These are phyloP conservation scores for Bombus fervidus DNA, from an alignment of 1,140 invertebrate species.

Conservation along the genomic window DNA sequence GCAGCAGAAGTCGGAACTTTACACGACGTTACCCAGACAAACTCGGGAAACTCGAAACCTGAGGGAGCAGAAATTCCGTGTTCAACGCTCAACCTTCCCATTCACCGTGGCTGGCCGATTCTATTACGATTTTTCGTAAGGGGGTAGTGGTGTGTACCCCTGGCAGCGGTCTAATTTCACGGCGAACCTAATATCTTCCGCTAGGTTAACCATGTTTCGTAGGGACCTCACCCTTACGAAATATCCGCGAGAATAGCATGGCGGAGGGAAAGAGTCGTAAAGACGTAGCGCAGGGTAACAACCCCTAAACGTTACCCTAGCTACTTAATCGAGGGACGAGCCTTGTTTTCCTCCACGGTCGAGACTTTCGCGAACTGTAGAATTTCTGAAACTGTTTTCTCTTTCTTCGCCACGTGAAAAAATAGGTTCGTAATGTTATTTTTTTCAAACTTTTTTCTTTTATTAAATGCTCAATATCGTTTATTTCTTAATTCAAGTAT, in stretches of 20 bases:
- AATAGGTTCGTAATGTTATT: neutral
- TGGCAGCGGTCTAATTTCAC: conserved; percentile 62
- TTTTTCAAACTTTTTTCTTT: neutral
- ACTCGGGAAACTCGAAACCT: neutral
- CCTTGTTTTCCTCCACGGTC: neutral
- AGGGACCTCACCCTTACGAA: conserved; percentile 15
- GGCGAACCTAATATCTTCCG: conserved; percentile 71
- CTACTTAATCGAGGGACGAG: conserved; percentile 23
- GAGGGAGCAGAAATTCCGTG: neutral
- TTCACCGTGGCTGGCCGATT: conserved; percentile 17
- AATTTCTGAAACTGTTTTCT: neutral
- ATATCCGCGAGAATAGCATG: conserved; percentile 57
- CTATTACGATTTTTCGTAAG: conserved; percentile 38
- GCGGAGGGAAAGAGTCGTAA: conserved; percentile 41
- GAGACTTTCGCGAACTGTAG: neutral
- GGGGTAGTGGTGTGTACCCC: neutral
- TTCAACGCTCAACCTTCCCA: neutral
- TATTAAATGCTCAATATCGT: neutral
- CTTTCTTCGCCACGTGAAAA: neutral
- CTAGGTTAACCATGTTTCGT: conserved; percentile 72
- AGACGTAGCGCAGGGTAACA: conserved; percentile 22
- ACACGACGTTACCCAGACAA: neutral
- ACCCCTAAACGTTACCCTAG: conserved; percentile 40
- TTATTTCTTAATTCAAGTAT: too few species aligned
- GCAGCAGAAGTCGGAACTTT: too few species aligned